Conservation (phyloP, 2,113 vertebrate genomes). For the Upupa epops region DNA sequence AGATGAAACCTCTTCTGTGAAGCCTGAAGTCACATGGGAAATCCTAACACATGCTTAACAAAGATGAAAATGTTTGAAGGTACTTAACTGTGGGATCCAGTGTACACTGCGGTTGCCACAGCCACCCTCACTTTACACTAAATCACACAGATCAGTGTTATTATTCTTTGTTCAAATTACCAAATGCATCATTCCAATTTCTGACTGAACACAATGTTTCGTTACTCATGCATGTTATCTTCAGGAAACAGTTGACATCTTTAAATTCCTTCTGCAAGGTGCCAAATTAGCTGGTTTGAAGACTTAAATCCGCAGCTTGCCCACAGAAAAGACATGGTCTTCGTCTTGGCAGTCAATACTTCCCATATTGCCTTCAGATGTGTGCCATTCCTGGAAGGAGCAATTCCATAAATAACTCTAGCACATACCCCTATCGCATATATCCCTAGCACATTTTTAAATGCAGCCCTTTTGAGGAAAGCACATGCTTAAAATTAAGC, state of each 20-base stretch:
- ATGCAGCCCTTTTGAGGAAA: constrained; percentile 11
- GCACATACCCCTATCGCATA: not conserved
- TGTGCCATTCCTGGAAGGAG: constrained; percentile 25
- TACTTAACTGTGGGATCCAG: not conserved
- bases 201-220: not conserved
- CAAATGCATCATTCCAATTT: not conserved
- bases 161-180: not conserved
- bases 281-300: not conserved
- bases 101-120: not conserved
- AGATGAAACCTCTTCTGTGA: not conserved
- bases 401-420: constrained; percentile 17
- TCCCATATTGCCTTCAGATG: constrained; percentile 36
- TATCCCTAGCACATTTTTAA: not conserved
- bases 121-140: not conserved
- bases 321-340: constrained; percentile 16
- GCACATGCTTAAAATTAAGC: not conserved
- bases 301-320: not conserved
- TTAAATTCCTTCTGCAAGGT: constrained; percentile 2
- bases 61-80: not conserved
- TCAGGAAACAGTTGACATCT: not conserved
- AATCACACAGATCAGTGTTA: not conserved
- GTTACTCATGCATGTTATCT: not conserved
- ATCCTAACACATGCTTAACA: not conserved
- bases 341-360: not conserved
- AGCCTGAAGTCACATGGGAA: not conserved